Base-by-base conservation (phyloP, 2,113 vertebrate species). In the Perccottus glenii region DNA sequence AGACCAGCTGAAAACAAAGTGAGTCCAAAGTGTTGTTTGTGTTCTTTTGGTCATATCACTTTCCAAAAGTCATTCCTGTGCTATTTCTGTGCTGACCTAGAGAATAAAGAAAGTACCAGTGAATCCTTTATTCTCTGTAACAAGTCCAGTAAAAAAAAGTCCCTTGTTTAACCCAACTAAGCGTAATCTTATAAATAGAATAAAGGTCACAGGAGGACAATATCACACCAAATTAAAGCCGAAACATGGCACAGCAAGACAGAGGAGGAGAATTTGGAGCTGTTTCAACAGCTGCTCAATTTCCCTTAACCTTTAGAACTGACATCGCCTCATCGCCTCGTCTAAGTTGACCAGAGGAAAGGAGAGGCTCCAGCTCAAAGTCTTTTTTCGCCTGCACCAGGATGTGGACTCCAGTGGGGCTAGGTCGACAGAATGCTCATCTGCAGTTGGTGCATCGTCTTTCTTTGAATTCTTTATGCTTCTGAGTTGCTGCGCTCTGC, bases 361-460 rank as follows among this genome's bases (percentile, higher is more conserved):
- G 69, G 33, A 69, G 69, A 69, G 49, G 27, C 44, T 69, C 50
- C 52, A 66, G 69, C 51, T 73, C 62, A 52, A n/a, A n/a, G 45
- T n/a, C 45, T 60, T 70, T 40, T 62, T 71, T 50, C 73, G 62
- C 79, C 67, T 77, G 62, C 53, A 57, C 11, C 48, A 62, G 57
- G 52, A 75, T 67, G 51, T 48, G 61, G 63, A 57, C 66, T 38
- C 4, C 51, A 51, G 71, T 64, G 68, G 77, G 64, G 67, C 73
- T 71, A 86, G 85, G 85, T 85, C 77, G 70, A 55, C 11, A 8
- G 69, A 62, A 64, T 65, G 51, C 44, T 63, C 44, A 63, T 35
- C 64, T 46, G 44, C 68, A 71, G 59, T 63, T 75, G 71, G 68
- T 46, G 36, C 16, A 16, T 65, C 57, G 57, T 55, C 32, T 10